phyloP scores from a whole-genome alignment of 2,888 invertebrate genomes.

The Diloba caeruleocephala region DNA sequence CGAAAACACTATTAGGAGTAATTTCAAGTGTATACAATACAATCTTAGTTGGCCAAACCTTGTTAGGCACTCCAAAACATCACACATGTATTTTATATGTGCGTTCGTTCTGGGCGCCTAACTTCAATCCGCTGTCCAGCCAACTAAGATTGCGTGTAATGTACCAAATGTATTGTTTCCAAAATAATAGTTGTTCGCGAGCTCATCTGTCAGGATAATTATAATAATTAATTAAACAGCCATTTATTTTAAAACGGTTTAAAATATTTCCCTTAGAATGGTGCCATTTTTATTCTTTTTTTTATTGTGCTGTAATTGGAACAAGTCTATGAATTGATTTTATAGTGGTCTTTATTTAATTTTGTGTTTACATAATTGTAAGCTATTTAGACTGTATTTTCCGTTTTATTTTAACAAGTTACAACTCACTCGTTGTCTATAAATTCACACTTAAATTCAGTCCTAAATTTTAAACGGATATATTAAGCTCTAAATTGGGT shows the following conservation, averaged over 20 bases:
- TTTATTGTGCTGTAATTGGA: background rate
- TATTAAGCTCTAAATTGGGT: slow-evolving; percentile 76
- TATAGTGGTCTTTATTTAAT: too few species aligned
- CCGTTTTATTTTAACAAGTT: background rate
- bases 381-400: slow-evolving; percentile 5
- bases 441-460: slow-evolving; percentile 56
- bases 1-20: slow-evolving; percentile 4
- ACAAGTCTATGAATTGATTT: too few species aligned
- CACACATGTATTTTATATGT: too few species aligned
- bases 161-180: slow-evolving; percentile 8
- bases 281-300: slow-evolving; percentile 26
- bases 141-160: too few species aligned
- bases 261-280: slow-evolving; percentile 40
- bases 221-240: slow-evolving; percentile 15
- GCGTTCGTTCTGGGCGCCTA: too few species aligned
- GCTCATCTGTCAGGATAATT: slow-evolving; percentile 31
- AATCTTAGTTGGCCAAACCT: too few species aligned
- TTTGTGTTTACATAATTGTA: too few species aligned
- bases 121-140: too few species aligned
- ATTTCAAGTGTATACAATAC: slow-evolving; percentile 6
- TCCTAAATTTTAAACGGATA: slow-evolving; percentile 65
- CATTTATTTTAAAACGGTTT: slow-evolving; percentile 9
- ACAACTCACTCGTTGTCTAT: slow-evolving; percentile 29
- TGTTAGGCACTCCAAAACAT: too few species aligned
- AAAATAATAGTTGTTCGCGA: slow-evolving; percentile 40